phyloP scores from a whole-genome alignment of 2,888 invertebrate genomes.

The Cynaeus angustus region DNA sequence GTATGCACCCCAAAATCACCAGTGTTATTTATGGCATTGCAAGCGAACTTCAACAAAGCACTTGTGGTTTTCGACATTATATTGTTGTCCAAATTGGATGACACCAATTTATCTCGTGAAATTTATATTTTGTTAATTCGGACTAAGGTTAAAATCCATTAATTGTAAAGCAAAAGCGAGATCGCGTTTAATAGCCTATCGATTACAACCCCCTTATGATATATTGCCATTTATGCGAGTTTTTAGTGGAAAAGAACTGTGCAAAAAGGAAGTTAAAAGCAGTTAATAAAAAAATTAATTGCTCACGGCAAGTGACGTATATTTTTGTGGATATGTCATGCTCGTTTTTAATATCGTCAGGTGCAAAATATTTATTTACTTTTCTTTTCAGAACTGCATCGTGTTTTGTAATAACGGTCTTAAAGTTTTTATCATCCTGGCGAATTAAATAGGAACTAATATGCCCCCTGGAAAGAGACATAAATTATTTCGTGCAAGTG shows the following conservation, averaged over 20 bases:
- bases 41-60: constrained; percentile 18
- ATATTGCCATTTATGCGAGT: constrained; percentile 30
- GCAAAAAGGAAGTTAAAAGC: constrained; percentile 12
- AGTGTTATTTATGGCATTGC: constrained; percentile 17
- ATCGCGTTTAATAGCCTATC: constrained; percentile 36
- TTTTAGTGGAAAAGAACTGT: constrained; percentile 23
- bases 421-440: constrained; percentile 30
- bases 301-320: background rate
- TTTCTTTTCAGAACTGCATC: no score
- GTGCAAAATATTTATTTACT: background rate
- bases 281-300: constrained; percentile 26
- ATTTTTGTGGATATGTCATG: constrained; percentile 3
- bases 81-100: constrained; percentile 26
- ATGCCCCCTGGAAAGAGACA: constrained; percentile 28
- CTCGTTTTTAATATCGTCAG: background rate
- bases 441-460: constrained; percentile 32
- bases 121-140: constrained; percentile 42
- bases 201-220: constrained; percentile 36
- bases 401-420: constrained; percentile 18
- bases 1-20: background rate
- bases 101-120: constrained; percentile 27
- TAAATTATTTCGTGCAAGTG: constrained; percentile 25
- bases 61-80: constrained; percentile 28
- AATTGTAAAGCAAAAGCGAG: constrained; percentile 35
- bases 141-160: constrained; percentile 38